Evolutionary conservation across 2,888 invertebrate genomes (phyloP), one percentile per base, ranked within the genome.

Genomic region (Agriopis leucophaearia): DNA sequence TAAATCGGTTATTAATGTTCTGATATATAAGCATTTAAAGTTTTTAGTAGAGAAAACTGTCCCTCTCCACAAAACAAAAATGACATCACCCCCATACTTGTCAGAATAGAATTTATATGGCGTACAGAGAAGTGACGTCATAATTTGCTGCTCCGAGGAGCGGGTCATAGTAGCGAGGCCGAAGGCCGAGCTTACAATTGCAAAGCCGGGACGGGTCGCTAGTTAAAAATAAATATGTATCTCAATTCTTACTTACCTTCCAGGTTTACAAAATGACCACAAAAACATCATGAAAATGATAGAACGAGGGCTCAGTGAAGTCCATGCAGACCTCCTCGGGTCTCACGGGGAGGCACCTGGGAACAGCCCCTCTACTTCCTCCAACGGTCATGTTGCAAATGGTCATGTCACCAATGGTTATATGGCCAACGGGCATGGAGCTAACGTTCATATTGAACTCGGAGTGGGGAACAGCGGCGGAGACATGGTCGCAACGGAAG

Each of bases 241-340:
- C 27, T 27, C 5, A 1, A 27, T 27, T 42, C 6, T 42, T 42
- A 18, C 18, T 13, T 27, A 50, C 50, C 10, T 78, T 82, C 12
- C 80, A 97, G 97, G 96, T 85, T 94, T 98, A 18, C 97, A 97
- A 89, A 99, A 98, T 91, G 99, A 99, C 88, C 96, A 97, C 83
- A 97, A 97, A 86, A 94, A 92, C 1, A 68, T 99, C 42, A 98
- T 98, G 97, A 95, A 96, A 73, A 94, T 96, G 82, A 98, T 99
- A 76, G 98, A 99, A 84, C 91, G 94, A 73, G 96, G 96, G 1
- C 88, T 99, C 8, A 95, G 96, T 66, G 94, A 95, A 69, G 92
- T 96, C 1, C 96, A 96, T 76, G 84, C 94, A 0, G 88, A 95
- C 10, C 75, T 86, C 13, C 66, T 73, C 3, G 45, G 62, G 27